Percentiles rank a stretch among this genome's conserved stretches.
phyloP scores from a whole-genome alignment of 2,888 invertebrate genomes.

The Himalopsyche anomala region DNA sequence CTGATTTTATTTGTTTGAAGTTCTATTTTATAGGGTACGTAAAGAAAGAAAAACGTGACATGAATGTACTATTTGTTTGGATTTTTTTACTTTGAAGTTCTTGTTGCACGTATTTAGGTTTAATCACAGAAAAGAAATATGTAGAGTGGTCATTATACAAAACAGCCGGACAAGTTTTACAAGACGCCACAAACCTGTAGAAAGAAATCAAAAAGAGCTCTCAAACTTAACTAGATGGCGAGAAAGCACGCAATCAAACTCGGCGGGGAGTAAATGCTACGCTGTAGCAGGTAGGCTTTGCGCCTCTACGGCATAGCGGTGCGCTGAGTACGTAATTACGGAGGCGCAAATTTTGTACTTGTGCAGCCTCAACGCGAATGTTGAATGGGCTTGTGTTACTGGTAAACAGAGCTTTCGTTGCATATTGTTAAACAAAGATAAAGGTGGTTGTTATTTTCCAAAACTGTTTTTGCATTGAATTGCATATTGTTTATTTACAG shows the following conservation, averaged over 20 bases:
- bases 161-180: background rate
- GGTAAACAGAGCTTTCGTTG: conserved; percentile 19
- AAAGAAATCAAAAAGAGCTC: conserved; percentile 36
- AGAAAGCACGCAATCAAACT: conserved; percentile 56
- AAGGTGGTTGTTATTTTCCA: background rate
- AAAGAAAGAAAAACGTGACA: too few relatives aligned
- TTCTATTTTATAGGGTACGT: too few relatives aligned
- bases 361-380: conserved; percentile 1
- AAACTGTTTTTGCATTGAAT: background rate
- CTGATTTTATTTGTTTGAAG: too few relatives aligned
- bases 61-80: too few relatives aligned
- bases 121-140: background rate
- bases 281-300: background rate
- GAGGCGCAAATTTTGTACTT: conserved; percentile 31
- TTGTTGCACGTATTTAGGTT: too few relatives aligned
- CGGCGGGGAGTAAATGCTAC: conserved; percentile 11
- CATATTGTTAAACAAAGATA: background rate
- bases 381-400: background rate
- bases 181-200: background rate
- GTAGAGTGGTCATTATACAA: background rate
- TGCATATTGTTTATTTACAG: background rate
- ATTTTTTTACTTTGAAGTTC: too few relatives aligned
- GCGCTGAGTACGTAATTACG: conserved; percentile 49
- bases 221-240: conserved; percentile 48
- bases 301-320: conserved; percentile 17